Evolutionary conservation across 2,888 invertebrate genomes (phyloP), one percentile per base, ranked within the genome.

Genomic region (Opisthograptis luteolata): DNA sequence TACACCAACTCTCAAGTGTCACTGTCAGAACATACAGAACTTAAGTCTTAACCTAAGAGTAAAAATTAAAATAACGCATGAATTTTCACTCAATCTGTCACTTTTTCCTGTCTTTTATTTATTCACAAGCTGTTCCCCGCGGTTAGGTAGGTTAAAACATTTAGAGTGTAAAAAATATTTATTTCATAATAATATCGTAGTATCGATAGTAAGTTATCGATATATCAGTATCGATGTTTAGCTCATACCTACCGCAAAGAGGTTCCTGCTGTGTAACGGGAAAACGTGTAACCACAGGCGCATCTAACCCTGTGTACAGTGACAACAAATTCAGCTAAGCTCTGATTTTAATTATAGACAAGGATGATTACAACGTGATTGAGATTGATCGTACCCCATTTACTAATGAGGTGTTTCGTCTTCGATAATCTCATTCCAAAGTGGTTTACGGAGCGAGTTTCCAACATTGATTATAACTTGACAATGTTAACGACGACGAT

Each of bases 301-400:
- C 6, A 5, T 9, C 12, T 42, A 15, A 32, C 17, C 24, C 17
- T 17, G 17, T 25, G 17, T 20, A 34, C 27, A 17, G 20, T 27
- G 6, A 25, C 19, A 32, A 13, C 9, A 19, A 9, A 27, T 27
- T 19, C 28, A 41, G 25, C 12, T 20, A 27, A 15, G 13, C 27
- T 41, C 7, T 10, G 48, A 48, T 42, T 25, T 48, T 42, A 48
- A 48, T 48, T 42, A 48, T 42, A 48, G 48, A 48, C 48, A 48
- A 37, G 30, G 19, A 6, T 36, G 27, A 42, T 48, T 28, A 35
- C 27, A 34, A 28, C 31, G 14, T 7, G 36, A 68, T 62, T 56
- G 52, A 64, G 69, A 71, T 66, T 63, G 66, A 70, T 71, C 60
- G 57, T 28, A 24, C 36, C 31, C 66, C 64, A 70, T 70, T 68